Conservation (phyloP, 2,797 vertebrate species). For the Neosalanx taihuensis region DNA sequence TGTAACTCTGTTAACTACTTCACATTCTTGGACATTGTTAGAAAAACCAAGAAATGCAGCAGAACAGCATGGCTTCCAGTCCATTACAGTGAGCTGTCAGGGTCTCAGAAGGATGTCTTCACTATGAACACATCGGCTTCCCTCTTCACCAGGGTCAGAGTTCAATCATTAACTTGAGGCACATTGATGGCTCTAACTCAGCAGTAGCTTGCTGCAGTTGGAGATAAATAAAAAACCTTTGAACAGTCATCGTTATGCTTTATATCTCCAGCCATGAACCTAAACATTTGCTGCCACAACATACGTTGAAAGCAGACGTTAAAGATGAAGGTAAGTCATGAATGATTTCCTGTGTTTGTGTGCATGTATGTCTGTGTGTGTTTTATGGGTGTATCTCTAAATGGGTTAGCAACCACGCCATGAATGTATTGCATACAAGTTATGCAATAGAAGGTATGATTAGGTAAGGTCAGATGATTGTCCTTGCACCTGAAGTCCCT, state of each 20-base stretch:
- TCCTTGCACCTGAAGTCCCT: too few relatives aligned
- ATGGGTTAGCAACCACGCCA: too few relatives aligned
- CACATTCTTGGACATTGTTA: too few relatives aligned
- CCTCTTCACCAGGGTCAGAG: neutral
- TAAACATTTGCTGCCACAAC: conserved; percentile 29
- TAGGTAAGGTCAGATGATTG: neutral
- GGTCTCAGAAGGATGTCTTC: too few relatives aligned
- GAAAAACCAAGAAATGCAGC: too few relatives aligned
- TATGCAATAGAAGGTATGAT: neutral
- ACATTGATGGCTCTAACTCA: neutral
- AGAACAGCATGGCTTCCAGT: too few relatives aligned
- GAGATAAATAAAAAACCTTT: conserved; percentile 35
- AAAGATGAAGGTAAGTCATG: conserved; percentile 4
- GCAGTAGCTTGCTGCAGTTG: neutral
- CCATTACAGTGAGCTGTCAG: too few relatives aligned
- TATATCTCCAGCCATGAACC: conserved; percentile 15
- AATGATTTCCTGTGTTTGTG: conserved; percentile 22
- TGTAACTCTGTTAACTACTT: too few relatives aligned
- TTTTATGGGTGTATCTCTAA: conserved; percentile 4
- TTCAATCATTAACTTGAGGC: neutral
- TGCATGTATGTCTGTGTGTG: neutral
- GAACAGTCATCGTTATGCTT: conserved; percentile 23
- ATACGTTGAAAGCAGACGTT: conserved; percentile 22
- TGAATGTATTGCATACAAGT: conserved; percentile 2
- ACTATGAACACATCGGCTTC: neutral